Evolutionary conservation across 2,797 vertebrate genomes (phyloP), one percentile per base, ranked within the genome.

Genomic region (Botia almorhae): DNA sequence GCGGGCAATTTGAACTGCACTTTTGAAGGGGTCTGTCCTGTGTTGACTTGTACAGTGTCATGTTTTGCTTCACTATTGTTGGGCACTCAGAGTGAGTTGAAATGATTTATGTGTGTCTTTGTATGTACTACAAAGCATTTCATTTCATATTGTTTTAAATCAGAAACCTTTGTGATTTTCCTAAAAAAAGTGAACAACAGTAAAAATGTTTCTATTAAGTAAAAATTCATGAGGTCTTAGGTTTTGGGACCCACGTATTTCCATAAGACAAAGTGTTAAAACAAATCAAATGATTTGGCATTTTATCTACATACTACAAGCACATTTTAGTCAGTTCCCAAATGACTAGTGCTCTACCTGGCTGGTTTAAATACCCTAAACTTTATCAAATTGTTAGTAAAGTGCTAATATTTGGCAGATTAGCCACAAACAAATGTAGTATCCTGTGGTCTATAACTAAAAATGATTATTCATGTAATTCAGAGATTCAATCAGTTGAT

Each of bases 71-170:
- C 65, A 71, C 85, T 87, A 84, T 89, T 73, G 76, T 64, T 81
- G 80, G 80, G 84, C 84, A 39, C 70, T 86, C 80, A 85, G 83
- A 82, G 46, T 56, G 71, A 43, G 29, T 61, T 65, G 74, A 50
- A 43, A 7, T 43, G 7, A 43, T 7, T 73, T 65, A 89, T 90
- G 86, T 88, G 88, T 85, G 74, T 76, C 13, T 10, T 43, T 43
- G 23, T 43, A 43, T 6, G 8, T 43, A 43, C 7, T 43, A 43
- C 7, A 43, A 43, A 43, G 39, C 7, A 8, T 6, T 43, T 43
- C 39, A 4, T 43, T 7, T 43, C 23, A 26, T 43, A 43, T 7
- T 6, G 1, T 43, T 43, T 43, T 43, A 43, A 43, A 43, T 7
- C 8, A 33, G 19, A 64, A 19, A 65, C 14, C 4, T 64, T 36